A percentile compares a stretch with the other conserved stretches of the same genome.
Conservation (phyloP, 2,888 invertebrate genomes). For the Drosophila robusta region DNA sequence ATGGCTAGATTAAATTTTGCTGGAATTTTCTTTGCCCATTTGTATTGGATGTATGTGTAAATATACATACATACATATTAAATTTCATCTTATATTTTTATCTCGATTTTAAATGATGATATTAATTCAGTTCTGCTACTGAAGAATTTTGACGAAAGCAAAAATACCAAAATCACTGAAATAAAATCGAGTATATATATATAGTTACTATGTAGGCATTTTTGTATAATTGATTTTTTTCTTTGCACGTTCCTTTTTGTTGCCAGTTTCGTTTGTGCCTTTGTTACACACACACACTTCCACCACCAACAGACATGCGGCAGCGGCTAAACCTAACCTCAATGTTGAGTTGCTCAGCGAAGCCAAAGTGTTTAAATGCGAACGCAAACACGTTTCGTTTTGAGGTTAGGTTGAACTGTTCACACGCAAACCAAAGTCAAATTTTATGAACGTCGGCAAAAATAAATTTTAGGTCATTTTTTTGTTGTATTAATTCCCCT, state of each 20-base stretch:
- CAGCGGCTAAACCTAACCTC: slow-evolving; percentile 63
- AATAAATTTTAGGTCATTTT: slow-evolving; percentile 4
- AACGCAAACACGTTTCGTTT: slow-evolving; percentile 68
- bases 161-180: slow-evolving; percentile 84
- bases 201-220: slow-evolving; percentile 7
- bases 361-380: slow-evolving; percentile 29
- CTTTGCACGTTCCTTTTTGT: slow-evolving; percentile 62
- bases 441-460: slow-evolving; percentile 15
- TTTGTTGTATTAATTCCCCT: not conserved
- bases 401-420: slow-evolving; percentile 67
- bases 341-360: slow-evolving; percentile 28
- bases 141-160: slow-evolving; percentile 83
- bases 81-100: slow-evolving; percentile 26
- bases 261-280: slow-evolving; percentile 50
- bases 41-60: slow-evolving; percentile 17
- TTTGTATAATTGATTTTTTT: slow-evolving; percentile 24
- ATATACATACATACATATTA: slow-evolving; percentile 17
- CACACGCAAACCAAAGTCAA: slow-evolving; percentile 48
- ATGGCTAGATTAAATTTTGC: slow-evolving; percentile 59
- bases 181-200: slow-evolving; percentile 49
- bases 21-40: slow-evolving; percentile 69
- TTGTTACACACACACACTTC: slow-evolving; percentile 42
- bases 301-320: slow-evolving; percentile 64
- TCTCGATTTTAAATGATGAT: slow-evolving; percentile 82
- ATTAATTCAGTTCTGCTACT: slow-evolving; percentile 85